Base-by-base conservation (phyloP, 1,140 invertebrate species). In the Metopolophium dirhodum region DNA sequence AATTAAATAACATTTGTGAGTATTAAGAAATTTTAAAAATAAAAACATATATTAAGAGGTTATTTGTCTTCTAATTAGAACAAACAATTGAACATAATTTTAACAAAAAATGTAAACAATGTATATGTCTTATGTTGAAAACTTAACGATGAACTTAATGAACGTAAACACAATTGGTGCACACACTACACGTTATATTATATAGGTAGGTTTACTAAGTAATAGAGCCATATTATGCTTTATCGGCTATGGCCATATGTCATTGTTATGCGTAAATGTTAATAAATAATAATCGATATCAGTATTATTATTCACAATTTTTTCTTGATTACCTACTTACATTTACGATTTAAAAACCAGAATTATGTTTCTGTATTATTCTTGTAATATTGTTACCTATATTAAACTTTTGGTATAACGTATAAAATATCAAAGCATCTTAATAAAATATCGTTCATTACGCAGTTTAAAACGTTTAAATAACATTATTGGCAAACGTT, bases 91-190 rank as follows among this genome's bases (percentile, higher is more conserved):
- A 77, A 35, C 30, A 77, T 77, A 77, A 77, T 77, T 77, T n/a
- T 77, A n/a, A n/a, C 61, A 35, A 77, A 77, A n/a, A 77, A 77
- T n/a, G 61, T 77, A 77, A 77, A n/a, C 61, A 77, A 77, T 77
- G 14, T 77, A n/a, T 77, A 77, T 35, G 61, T 7, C n/a, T 35
- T 20, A 77, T 77, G 30, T 77, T 77, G 30, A 77, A 61, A 77
- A 77, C 61, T 77, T n/a, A 77, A 77, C 6, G 30, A 77, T 20
- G 61, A n/a, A 35, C 61, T 18, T 77, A 77, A 77, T n/a, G 14
- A 77, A 77, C 61, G 61, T 77, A 77, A n/a, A 35, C 61, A 77
- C 61, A n/a, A 77, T n/a, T 18, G 30, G 30, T 77, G 4, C 26
- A 77, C n/a, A n/a, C 61, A n/a, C 6, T 18, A 77, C 61, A 77